Percentiles rank a stretch among this genome's conserved stretches.
These are phyloP conservation scores for Eclectus roratus DNA, from an alignment of 2,113 vertebrate genomes.

Conservation along the genomic window DNA sequence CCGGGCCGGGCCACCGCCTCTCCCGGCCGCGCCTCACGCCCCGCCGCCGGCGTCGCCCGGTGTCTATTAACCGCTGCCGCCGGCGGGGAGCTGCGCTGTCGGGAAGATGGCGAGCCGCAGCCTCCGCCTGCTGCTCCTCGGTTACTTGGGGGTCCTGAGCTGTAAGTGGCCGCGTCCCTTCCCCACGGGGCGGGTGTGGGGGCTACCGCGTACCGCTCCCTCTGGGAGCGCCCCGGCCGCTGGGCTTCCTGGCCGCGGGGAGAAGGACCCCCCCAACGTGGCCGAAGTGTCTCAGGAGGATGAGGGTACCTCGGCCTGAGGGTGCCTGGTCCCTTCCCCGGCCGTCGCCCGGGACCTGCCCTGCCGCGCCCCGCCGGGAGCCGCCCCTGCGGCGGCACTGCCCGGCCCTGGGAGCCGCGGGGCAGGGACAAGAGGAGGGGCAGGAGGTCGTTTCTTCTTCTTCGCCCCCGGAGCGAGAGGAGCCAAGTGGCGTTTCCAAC, in stretches of 20 bases:
- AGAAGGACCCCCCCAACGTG: not conserved
- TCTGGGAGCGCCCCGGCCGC: not conserved
- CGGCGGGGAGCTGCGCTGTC: not conserved
- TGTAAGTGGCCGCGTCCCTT: conserved; percentile 49
- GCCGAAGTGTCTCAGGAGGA: not conserved
- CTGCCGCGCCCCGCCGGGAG: not conserved
- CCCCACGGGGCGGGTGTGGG: not conserved
- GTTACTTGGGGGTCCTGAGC: conserved; percentile 21
- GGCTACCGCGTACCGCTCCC: not conserved
- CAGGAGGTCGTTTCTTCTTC: not conserved
- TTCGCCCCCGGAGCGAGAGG: not conserved
- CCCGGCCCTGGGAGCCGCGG: not conserved
- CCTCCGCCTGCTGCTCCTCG: conserved; percentile 10
- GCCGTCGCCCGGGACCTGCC: not conserved
- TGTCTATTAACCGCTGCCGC: not conserved
- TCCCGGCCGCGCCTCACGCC: not conserved
- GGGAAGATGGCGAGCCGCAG: conserved; percentile 54
- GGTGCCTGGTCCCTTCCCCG: not conserved
- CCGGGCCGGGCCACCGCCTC: not conserved
- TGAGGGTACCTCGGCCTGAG: no score
- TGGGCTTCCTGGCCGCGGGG: not conserved
- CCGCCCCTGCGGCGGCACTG: not conserved
- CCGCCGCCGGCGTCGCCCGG: not conserved
- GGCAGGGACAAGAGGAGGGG: not conserved
- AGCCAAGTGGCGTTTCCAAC: rapidly evolving